A percentile compares a stretch with the other conserved stretches of the same genome.
phyloP scores from a whole-genome alignment of 2,888 invertebrate species.

The Brenthis hecate region DNA sequence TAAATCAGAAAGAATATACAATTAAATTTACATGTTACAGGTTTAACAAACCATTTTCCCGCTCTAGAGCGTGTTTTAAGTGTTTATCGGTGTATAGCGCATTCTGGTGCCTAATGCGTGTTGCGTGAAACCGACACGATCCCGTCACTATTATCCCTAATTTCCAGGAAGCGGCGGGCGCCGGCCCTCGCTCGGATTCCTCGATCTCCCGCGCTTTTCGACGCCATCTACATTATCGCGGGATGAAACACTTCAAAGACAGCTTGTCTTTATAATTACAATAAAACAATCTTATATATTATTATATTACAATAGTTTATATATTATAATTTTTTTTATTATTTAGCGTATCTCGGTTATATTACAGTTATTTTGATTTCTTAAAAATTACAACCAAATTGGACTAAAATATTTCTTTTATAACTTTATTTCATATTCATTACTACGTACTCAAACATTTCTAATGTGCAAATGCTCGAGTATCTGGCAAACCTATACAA shows the following conservation, averaged over 20 bases:
- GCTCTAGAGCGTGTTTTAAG: too few relatives aligned
- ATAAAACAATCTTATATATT: neutral
- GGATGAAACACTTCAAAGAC: conserved; percentile 1
- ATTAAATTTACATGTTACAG: too few relatives aligned
- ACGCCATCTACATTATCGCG: conserved; percentile 35
- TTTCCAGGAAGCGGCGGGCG: conserved; percentile 80
- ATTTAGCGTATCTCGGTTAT: neutral
- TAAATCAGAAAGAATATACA: too few relatives aligned
- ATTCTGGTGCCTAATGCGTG: too few relatives aligned
- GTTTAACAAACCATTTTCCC: too few relatives aligned
- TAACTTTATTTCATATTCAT: too few relatives aligned
- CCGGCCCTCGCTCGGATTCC: conserved; percentile 77
- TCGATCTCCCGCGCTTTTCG: conserved; percentile 55
- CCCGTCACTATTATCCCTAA: conserved; percentile 67
- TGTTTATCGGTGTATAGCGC: too few relatives aligned
- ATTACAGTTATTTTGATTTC: neutral
- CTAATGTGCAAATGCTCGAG: too few relatives aligned
- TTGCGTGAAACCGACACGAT: conserved; percentile 22
- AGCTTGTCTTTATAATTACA: neutral
- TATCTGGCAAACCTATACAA: too few relatives aligned
- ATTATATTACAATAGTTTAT: too few relatives aligned
- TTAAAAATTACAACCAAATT: neutral
- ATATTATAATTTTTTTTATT: neutral
- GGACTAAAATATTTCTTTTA: too few relatives aligned
- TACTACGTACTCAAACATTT: too few relatives aligned